Base-by-base conservation (phyloP, 2,888 invertebrate genomes). In the Thera britannica region DNA sequence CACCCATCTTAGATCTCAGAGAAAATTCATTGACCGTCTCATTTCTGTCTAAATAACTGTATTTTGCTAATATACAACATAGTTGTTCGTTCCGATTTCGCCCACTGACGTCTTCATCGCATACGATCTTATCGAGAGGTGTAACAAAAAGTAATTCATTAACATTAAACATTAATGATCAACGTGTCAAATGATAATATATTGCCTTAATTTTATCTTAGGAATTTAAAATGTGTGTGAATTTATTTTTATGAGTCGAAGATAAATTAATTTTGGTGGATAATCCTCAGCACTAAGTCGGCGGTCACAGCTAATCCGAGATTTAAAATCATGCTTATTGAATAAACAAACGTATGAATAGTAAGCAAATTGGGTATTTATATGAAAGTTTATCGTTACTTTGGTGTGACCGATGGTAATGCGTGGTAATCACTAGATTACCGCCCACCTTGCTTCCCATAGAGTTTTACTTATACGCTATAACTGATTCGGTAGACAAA, bases 361-460 rank as follows among this genome's bases (percentile, higher is more conserved):
- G 82, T 82, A 83, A 81, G 87, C 84, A 87, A 90, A 90, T 90
- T 87, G 87, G 83, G 83, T 87, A 86, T 89, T 89, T 90, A 86
- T 85, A 82, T 80, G 80, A 83, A 86, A 88, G 82, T 84, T 85
- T 85, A 80, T 83, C 80, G 82, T 79, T 83, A 81, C 82, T 84
- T 85, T 86, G 80, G 80, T 83, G 83, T 78, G 79, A 75, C 76
- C 77, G 77, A 84, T 84, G 87, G 88, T 89, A 87, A 89, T 88
- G 81, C 84, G 78, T 79, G 86, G 88, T 92, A 91, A 92, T 91
- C 90, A 83, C 79, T 79, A 85, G 90, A 90, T 91, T 89, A 90
- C 80, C 89, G 89, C 90, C 91, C 88, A 90, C 90, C 77, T 76
- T 81, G 79, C 78, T 81, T 77, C 76, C 78, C 82, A 80, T 81